Evolutionary conservation across 2,113 vertebrate genomes (phyloP), one percentile per base, ranked within the genome.

Genomic region (Tychaedon coryphoeus): DNA sequence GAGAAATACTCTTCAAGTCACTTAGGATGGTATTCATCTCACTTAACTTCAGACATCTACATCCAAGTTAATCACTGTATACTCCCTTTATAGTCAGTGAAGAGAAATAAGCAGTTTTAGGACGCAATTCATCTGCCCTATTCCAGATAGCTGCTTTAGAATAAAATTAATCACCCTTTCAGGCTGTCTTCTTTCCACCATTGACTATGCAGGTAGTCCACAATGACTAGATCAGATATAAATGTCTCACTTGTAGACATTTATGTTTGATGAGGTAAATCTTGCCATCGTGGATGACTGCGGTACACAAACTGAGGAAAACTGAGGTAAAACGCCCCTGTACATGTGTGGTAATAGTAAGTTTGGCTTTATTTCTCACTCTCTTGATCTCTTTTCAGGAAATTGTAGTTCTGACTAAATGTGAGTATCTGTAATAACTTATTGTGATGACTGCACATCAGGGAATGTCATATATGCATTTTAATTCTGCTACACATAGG

Each of bases 61-160:
- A 88, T 88, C 53, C 0, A 0, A 94, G 81, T 86, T 92, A 96
- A 92, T 88, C 78, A 80, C 93, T 88, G 14, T 42, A 45, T 83
- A 66, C 50, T 88, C 45, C 47, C 50, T 92, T 92, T 90, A 90
- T 64, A 95, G 85, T 76, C 88, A 90, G 19, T 42, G 74, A 82
- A 94, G 54, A 88, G 74, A 93, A 97, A 96, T 93, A 95, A 97
- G 78, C 82, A 90, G 71, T 61, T 93, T 86, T 83, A 90, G 81
- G 90, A 93, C 58, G 78, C 54, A 86, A 93, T 94, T 90, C 62
- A 86, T 93, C 85, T 90, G 45, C 29, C 34, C 38, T 75, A 14
- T 65, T 93, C 78, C 45, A 88, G 54, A 93, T 86, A 95, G 58
- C 58, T 92, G 58, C 62, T 93, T 92, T 73, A 94, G 62, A 70